Base-by-base conservation (phyloP, 2,113 vertebrate genomes). In the Diadophis punctatus region DNA sequence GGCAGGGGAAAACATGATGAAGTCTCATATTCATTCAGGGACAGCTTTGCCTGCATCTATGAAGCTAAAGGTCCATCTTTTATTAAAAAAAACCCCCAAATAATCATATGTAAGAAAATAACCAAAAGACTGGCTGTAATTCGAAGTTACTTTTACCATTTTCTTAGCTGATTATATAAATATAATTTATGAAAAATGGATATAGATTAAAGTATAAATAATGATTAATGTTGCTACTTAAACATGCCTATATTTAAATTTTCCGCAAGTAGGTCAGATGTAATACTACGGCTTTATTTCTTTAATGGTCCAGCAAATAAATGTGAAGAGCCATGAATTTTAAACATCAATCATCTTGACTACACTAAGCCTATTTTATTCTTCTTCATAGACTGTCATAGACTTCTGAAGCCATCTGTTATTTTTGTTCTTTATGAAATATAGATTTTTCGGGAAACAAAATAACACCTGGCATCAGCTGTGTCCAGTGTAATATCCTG, bases 391-490 rank as follows among this genome's bases (percentile, higher is more conserved):
- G 88, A n/a, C 80, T 93, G 91, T 89, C 68, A 88, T 51, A 93
- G 49, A 12, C 94, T 96, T 91, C 90, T 95, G 93, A 95, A 96
- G 88, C 94, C 20, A 95, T 85, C 90, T 91, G 91, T 96, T 97
- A 93, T 95, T 96, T 96, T 90, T 93, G 43, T 94, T 96, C 85
- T 93, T 97, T 96, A 96, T 94, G 86, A 97, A 97, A 96, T 95
- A 97, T 10, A 96, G 92, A 95, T 94, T 96, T 96, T 96, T 95
- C 56, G 92, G 80, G 93, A 96, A 96, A 95, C 90, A 97, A 96
- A 97, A 96, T 96, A 97, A 96, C 93, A 96, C 90, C 93, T 90
- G 92, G 89, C 92, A 96, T 97, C 94, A 96, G 90, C 88, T 96
- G 23, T 92, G 92, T 96, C 94, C 90, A 95, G 68, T 93, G 68